Conservation (phyloP, 1,140 invertebrate genomes). For the Drosophila chauvacae region DNA sequence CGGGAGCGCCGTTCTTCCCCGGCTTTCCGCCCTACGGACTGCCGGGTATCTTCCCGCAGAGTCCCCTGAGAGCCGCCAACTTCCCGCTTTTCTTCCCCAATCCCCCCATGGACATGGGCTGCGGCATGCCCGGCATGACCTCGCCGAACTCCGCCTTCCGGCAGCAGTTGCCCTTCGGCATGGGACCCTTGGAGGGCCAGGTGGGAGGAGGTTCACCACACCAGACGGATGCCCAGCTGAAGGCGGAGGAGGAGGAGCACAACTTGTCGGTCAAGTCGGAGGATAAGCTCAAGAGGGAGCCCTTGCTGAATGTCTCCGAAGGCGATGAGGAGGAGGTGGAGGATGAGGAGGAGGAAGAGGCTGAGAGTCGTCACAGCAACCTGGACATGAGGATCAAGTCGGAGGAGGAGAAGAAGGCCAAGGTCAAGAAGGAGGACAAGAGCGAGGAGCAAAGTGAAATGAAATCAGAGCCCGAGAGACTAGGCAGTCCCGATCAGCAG, state of each 20-base stretch:
- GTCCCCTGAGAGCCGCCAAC: constrained; percentile 81
- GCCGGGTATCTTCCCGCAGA: constrained; percentile 74
- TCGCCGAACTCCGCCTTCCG: constrained; percentile 49
- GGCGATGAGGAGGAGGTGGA: constrained; percentile 45
- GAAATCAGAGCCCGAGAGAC: constrained; percentile 28
- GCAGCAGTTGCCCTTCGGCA: constrained; percentile 54
- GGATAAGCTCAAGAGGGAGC: constrained; percentile 48
- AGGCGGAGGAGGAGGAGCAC: constrained; percentile 1
- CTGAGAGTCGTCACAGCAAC: constrained; percentile 14
- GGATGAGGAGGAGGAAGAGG: constrained; percentile 40
- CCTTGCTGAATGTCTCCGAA: constrained; percentile 31
- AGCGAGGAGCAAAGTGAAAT: constrained; percentile 9
- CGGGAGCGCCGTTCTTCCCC: constrained; percentile 85
- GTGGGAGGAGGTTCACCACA: background rate
- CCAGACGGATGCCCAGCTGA: constrained; percentile 6
- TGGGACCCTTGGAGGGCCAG: constrained; percentile 18
- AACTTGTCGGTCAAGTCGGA: constrained; percentile 19
- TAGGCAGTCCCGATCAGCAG: constrained; percentile 29
- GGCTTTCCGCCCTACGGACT: constrained; percentile 85
- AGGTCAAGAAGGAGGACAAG: constrained; percentile 15
- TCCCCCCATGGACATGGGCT: constrained; percentile 63
- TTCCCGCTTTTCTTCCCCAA: constrained; percentile 87
- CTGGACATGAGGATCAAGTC: constrained; percentile 18
- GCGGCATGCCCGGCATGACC: constrained; percentile 41
- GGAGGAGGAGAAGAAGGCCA: constrained; percentile 9